Evolutionary conservation across 2,113 vertebrate genomes (phyloP).

Genomic region (Saccopteryx bilineata): DNA sequence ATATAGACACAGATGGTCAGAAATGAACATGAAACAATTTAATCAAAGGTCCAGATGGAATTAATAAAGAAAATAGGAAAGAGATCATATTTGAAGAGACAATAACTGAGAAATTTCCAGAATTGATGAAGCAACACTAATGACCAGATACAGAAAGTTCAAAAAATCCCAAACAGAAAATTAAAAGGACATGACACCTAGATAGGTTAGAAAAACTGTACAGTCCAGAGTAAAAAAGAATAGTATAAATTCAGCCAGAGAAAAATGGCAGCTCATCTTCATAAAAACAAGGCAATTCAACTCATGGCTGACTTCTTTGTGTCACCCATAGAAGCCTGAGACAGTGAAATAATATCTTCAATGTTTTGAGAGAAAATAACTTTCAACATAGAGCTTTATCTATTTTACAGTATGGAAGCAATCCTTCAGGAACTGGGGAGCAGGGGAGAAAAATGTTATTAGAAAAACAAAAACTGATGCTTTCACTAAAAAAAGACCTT

Average conservation of each 20-base stretch:
- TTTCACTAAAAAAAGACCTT: neutral
- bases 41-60: neutral
- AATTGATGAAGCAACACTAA: neutral
- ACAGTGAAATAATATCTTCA: neutral
- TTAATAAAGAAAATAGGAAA: constrained; percentile 1
- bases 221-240: neutral
- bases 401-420: constrained; percentile 20
- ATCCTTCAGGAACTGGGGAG: neutral
- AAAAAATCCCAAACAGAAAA: neutral
- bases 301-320: neutral
- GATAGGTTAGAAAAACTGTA: neutral
- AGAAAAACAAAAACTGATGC: neutral
- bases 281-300: neutral
- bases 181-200: neutral
- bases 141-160: neutral
- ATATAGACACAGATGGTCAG: neutral
- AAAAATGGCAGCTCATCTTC: neutral
- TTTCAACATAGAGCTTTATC: neutral
- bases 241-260: neutral
- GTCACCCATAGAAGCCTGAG: neutral
- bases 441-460: neutral
- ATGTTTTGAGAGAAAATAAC: constrained; percentile 4
- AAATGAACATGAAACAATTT: neutral
- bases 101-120: neutral
- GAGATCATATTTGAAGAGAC: neutral